These are phyloP conservation scores for Chelon auratus DNA, from an alignment of 2,797 vertebrate species.

Conservation along the genomic window DNA sequence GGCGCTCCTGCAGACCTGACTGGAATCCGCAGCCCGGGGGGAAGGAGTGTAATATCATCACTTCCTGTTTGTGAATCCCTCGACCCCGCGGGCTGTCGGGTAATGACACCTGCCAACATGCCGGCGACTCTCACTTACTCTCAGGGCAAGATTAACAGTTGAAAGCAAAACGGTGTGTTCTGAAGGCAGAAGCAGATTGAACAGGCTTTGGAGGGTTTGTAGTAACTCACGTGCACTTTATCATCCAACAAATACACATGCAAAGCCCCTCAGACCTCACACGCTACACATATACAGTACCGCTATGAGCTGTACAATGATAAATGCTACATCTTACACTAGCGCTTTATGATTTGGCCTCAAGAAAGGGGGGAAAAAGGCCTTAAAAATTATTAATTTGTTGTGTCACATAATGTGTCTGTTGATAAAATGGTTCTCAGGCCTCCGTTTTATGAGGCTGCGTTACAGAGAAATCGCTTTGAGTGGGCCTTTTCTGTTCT, in stretches of 20 bases:
- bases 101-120: constrained; percentile 75
- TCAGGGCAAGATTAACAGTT: constrained; percentile 70
- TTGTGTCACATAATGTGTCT: constrained; percentile 48
- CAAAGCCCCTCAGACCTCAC: neutral
- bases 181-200: constrained; percentile 52
- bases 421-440: constrained; percentile 50
- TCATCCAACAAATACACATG: constrained; percentile 11
- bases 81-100: constrained; percentile 45
- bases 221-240: constrained; percentile 26
- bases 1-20: constrained; percentile 40
- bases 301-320: neutral
- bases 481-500: constrained; percentile 55
- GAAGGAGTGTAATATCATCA: constrained; percentile 62
- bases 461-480: constrained; percentile 45
- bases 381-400: constrained; percentile 30
- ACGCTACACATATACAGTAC: neutral
- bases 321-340: neutral
- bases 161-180: constrained; percentile 60
- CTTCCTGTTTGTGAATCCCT: constrained; percentile 71
- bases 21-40: constrained; percentile 52
- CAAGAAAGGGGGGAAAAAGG: constrained; percentile 13
- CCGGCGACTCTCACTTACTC: constrained; percentile 62
- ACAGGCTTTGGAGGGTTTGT: constrained; percentile 43
- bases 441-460: constrained; percentile 50
- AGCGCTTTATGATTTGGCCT: constrained; percentile 19